Base-by-base conservation (phyloP, 2,888 invertebrate species). In the Heliconius erato region DNA sequence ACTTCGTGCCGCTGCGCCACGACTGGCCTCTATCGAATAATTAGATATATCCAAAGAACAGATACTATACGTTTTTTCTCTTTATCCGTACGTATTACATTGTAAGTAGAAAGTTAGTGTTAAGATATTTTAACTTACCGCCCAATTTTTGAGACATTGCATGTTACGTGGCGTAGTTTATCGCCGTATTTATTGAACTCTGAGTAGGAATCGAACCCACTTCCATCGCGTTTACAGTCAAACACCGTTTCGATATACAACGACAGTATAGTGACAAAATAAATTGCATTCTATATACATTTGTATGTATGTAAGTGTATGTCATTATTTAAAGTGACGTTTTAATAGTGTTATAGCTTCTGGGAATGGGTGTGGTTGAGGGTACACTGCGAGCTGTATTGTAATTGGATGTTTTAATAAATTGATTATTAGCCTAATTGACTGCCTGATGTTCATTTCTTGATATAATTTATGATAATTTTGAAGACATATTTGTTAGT, bases 291-390 rank as follows among this genome's bases (percentile, higher is more conserved):
- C 14, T 35, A 35, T 23, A n/a, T n/a, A 35, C 35, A 35, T n/a
- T 16, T 35, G 65, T 78, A 44, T 78, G 44, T 67, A 54, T 63
- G 63, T 65, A 68, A 23, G 67, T 78, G 35, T 65, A 78, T 49
- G 78, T 78, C 65, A 78, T 78, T 78, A 78, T 78, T 78, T 78
- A 78, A 49, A 78, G 78, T 78, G 78, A 78, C 68, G 78, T 78
- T 78, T 78, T 78, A 78, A 78, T 78, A 68, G 65, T 78, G 67
- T 67, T 78, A 68, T 78, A 68, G 78, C 78, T 76, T 76, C 78
- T 78, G 68, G 44, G 78, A 68, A 78, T 68, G 78, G 78, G 78
- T 78, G 78, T 28, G 78, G 78, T 28, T 32, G 68, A 78, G 67
- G 44, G 28, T 68, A 68, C 67, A n/a, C 63, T 23, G 63, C 12